A percentile compares a stretch with the other conserved stretches of the same genome.
These are phyloP conservation scores for Caenorhabditis uteleia DNA, from an alignment of 2,888 invertebrate genomes.

Conservation along the genomic window DNA sequence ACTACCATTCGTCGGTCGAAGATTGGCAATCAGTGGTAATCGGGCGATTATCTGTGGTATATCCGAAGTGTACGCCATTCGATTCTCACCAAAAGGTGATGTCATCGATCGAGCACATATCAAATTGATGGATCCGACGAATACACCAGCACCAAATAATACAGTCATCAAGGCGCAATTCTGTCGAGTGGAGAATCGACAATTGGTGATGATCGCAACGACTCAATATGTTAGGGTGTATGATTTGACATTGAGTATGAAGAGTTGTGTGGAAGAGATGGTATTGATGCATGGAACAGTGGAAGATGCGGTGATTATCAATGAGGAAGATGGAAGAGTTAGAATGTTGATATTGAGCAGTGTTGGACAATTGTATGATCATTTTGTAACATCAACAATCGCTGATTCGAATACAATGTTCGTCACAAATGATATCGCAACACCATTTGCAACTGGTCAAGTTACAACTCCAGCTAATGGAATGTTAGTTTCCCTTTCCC, in stretches of 20 bases:
- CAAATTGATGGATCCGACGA: constrained; percentile 11
- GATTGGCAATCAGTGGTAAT: constrained; percentile 32
- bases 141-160: constrained; percentile 27
- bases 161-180: constrained; percentile 38
- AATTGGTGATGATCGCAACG: constrained; percentile 25
- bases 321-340: constrained; percentile 10
- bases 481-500: constrained; percentile 3
- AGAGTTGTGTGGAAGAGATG: constrained; percentile 39
- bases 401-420: constrained; percentile 42
- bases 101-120: constrained; percentile 36
- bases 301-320: constrained; percentile 31
- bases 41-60: constrained; percentile 37
- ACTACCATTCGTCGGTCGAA: constrained; percentile 34
- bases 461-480: constrained; percentile 12
- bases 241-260: constrained; percentile 32
- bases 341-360: constrained; percentile 32
- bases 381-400: constrained; percentile 13
- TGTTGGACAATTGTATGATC: constrained; percentile 37
- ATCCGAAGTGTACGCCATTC: constrained; percentile 36
- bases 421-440: constrained; percentile 35
- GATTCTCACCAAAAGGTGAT: constrained; percentile 41
- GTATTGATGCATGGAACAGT: constrained; percentile 47
- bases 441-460: constrained; percentile 4
- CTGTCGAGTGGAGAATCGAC: neutral
- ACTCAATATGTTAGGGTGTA: constrained; percentile 42